Conservation (phyloP, 2,113 vertebrate genomes). For the Acinonyx jubatus region DNA sequence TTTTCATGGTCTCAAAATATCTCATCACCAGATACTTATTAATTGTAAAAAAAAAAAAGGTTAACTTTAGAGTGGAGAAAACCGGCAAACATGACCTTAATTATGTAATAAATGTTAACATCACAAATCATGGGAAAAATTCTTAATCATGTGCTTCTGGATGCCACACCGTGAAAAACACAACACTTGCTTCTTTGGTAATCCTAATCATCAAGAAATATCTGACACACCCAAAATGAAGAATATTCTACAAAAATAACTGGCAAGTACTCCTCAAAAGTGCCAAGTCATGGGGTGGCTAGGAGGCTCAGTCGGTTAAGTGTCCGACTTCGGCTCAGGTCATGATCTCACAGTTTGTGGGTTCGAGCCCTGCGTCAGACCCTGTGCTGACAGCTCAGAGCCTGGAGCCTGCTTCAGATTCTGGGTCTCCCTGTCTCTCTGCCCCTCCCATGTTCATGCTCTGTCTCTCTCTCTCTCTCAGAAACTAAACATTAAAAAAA, state of each 20-base stretch:
- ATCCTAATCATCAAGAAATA: neutral
- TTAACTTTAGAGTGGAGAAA: neutral
- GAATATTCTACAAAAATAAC: neutral
- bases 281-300: too few species aligned
- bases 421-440: too few species aligned
- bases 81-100: neutral
- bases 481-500: too few species aligned
- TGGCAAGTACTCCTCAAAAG: neutral
- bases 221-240: neutral
- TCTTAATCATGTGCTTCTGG: neutral
- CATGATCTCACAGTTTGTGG: too few species aligned
- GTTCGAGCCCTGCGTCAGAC: accelerated
- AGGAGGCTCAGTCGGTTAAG: too few species aligned
- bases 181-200: neutral
- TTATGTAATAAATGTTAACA: neutral
- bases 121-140: neutral
- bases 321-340: too few species aligned
- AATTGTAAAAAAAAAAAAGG: neutral
- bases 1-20: neutral
- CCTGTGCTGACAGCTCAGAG: too few species aligned
- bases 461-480: too few species aligned
- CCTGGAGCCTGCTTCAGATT: too few species aligned
- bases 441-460: too few species aligned
- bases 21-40: neutral
- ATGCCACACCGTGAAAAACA: neutral